Evolutionary conservation across 2,888 invertebrate genomes (phyloP).

Genomic region (Agrotis segetum): DNA sequence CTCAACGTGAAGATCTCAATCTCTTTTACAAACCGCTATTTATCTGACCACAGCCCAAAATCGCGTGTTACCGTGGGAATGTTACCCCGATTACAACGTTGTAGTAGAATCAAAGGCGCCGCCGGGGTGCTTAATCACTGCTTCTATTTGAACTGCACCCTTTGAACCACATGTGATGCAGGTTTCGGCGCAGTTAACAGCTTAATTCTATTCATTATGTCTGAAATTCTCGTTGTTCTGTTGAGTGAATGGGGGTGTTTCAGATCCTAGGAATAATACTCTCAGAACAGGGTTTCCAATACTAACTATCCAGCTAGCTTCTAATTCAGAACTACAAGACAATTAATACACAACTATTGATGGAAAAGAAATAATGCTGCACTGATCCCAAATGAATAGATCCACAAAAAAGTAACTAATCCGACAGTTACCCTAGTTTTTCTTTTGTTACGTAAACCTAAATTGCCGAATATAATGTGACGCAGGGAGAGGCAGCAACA

Average conservation of each 20-base stretch:
- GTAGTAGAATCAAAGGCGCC: conserved; percentile 66
- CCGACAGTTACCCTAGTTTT: no score
- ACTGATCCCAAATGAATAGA: no score
- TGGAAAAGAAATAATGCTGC: no score
- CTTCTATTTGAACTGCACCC: conserved; percentile 65
- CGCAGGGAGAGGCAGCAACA: no score
- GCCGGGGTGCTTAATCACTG: conserved; percentile 64
- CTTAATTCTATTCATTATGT: conserved; percentile 59
- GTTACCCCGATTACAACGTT: conserved; percentile 60
- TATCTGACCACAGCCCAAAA: conserved; percentile 39
- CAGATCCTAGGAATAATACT: neutral
- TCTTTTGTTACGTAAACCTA: no score
- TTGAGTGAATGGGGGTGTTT: neutral
- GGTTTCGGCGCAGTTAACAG: conserved; percentile 55
- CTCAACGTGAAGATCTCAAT: neutral
- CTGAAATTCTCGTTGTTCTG: conserved; percentile 19
- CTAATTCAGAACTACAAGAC: no score
- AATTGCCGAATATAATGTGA: no score
- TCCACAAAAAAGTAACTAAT: no score
- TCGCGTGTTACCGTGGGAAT: conserved; percentile 68
- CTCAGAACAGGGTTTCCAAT: neutral
- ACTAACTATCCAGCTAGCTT: no score
- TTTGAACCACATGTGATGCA: conserved; percentile 50
- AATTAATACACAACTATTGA: no score
- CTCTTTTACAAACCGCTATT: conserved; percentile 43